A percentile compares a stretch with the other conserved stretches of the same genome.
These are phyloP conservation scores for Dryadula phaetusa DNA, from an alignment of 2,888 invertebrate genomes.

Conservation along the genomic window DNA sequence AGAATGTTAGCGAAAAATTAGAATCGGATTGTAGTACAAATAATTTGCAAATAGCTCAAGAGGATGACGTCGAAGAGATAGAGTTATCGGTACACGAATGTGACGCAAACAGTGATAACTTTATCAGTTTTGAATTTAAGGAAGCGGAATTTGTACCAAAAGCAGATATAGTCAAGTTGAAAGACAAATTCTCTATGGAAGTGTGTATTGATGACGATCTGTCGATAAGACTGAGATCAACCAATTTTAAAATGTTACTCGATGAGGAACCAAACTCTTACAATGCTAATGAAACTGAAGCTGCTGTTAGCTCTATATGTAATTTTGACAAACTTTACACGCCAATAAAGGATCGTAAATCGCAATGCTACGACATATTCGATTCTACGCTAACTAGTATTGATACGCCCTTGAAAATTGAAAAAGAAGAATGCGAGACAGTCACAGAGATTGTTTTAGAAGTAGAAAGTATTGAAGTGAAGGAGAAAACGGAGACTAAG, in stretches of 20 bases:
- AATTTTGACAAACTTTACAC: slow-evolving; percentile 68
- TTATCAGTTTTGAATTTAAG: slow-evolving; percentile 57
- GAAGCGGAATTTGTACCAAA: slow-evolving; percentile 52
- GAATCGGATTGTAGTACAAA: slow-evolving; percentile 43
- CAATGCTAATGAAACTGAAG: slow-evolving; percentile 65
- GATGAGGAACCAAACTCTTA: slow-evolving; percentile 58
- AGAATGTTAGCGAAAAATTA: slow-evolving; percentile 47
- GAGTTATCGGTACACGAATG: slow-evolving; percentile 68
- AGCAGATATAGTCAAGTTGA: slow-evolving; percentile 57
- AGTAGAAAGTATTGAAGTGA: slow-evolving; percentile 58
- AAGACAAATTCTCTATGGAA: slow-evolving; percentile 76
- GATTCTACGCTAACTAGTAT: slow-evolving; percentile 77
- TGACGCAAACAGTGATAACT: slow-evolving; percentile 66
- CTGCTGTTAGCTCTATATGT: slow-evolving; percentile 69
- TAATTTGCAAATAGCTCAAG: slow-evolving; percentile 56
- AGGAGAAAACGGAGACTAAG: slow-evolving; percentile 56
- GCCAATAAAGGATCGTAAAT: slow-evolving; percentile 68
- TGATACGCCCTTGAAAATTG: slow-evolving; percentile 72
- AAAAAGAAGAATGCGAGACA: slow-evolving; percentile 52
- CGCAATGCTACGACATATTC: slow-evolving; percentile 72
- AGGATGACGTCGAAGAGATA: slow-evolving; percentile 62
- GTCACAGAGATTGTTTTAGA: slow-evolving; percentile 68
- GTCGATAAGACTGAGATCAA: slow-evolving; percentile 68
- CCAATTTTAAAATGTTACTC: slow-evolving; percentile 57
- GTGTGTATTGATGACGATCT: slow-evolving; percentile 72